Evolutionary conservation across 2,888 invertebrate genomes (phyloP).

Genomic region (Aspidapion aeneum): DNA sequence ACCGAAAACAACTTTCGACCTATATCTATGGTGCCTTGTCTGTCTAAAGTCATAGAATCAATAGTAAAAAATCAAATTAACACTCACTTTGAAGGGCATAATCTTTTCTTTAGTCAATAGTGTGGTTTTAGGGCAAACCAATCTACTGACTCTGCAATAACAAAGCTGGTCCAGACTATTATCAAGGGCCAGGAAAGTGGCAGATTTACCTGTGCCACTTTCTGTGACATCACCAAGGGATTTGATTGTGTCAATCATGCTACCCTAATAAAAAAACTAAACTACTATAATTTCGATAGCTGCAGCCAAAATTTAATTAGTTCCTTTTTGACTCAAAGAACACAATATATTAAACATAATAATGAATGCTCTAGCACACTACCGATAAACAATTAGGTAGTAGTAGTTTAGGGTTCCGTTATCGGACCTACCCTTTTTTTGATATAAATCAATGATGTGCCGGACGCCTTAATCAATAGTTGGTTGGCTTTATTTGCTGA

Average conservation of each 20-base stretch:
- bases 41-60: not conserved
- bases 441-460: not conserved
- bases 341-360: not conserved
- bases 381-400: not conserved
- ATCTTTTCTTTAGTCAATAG: slow-evolving; percentile 1
- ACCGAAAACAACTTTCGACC: not conserved
- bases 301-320: not conserved
- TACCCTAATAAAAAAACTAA: not conserved
- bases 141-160: not conserved
- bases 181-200: not conserved
- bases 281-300: not conserved
- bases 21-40: not conserved
- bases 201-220: not conserved
- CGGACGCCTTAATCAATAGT: not conserved
- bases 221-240: not conserved
- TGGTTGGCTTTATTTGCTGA: not conserved
- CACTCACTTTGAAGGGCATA: not conserved
- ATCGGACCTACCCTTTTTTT: not conserved
- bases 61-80: not conserved
- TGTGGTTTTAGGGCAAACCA: not conserved
- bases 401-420: not conserved
- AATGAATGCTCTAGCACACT: not conserved
- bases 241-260: not conserved
- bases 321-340: not conserved
- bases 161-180: not conserved